Evolutionary conservation across 2,113 vertebrate species (phyloP).

Genomic region (Epinephelus fuscoguttatus): DNA sequence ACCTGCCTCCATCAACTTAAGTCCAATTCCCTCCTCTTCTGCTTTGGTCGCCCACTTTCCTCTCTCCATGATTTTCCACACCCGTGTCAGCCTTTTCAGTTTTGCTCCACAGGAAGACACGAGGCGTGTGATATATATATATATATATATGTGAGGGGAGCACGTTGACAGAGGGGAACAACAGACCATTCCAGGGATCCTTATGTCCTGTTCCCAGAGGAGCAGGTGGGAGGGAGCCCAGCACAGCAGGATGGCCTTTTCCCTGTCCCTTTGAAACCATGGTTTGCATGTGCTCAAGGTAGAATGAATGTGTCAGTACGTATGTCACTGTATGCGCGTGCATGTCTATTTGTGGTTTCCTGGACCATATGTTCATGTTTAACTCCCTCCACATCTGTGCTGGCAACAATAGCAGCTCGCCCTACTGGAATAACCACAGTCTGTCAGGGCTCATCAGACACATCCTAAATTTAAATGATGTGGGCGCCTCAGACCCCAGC

Average conservation of each 20-base stretch:
- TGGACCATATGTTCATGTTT: conserved; percentile 71
- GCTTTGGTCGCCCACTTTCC: conserved; percentile 36
- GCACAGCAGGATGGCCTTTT: conserved; percentile 65
- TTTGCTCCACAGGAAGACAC: conserved; percentile 57
- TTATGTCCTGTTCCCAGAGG: conserved; percentile 63
- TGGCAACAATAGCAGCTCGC: conserved; percentile 56
- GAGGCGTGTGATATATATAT: conserved; percentile 71
- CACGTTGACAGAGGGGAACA: conserved; percentile 66
- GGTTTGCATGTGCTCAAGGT: conserved; percentile 26
- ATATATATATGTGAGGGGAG: conserved; percentile 67
- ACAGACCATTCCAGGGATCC: conserved; percentile 66
- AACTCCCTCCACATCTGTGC: conserved; percentile 79
- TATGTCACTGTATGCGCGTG: conserved; percentile 23
- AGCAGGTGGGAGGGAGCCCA: conserved; percentile 62
- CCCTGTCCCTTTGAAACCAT: conserved; percentile 65
- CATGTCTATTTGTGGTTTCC: conserved; percentile 49
- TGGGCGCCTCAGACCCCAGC: conserved; percentile 60
- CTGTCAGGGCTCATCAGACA: conserved; percentile 78
- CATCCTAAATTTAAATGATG: conserved; percentile 73
- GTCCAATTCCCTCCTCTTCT: conserved; percentile 41
- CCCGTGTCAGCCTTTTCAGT: conserved; percentile 51
- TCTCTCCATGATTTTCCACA: conserved; percentile 69
- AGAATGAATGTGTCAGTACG: conserved; percentile 7
- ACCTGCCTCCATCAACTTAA: conserved; percentile 51
- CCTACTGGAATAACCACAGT: conserved; percentile 67